Base-by-base conservation (phyloP, 1,140 invertebrate genomes). In the Solenopsis fugax region DNA sequence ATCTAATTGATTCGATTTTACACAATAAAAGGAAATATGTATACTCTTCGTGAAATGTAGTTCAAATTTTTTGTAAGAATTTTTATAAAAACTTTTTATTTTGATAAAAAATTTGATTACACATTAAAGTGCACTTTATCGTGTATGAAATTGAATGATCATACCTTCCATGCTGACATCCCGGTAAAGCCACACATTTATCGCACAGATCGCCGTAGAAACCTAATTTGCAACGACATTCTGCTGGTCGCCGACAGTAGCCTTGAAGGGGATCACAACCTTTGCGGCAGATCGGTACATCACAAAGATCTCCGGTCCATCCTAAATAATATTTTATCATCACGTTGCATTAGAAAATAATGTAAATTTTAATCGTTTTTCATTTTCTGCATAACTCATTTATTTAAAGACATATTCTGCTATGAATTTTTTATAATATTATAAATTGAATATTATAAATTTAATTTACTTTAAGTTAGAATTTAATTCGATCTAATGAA, bases 231-330 rank as follows among this genome's bases (percentile, higher is more conserved):
- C 97, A 98, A 12, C 97, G 96, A 91, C 98, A 98, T 93, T 98
- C 97, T 0, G 97, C 97, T 0, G 98, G 99, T 37, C 97, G 95
- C 87, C 98, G 97, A 95, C 99, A 99, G 93, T 98, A 98, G n/a
- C 99, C 99, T 96, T 99, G 98, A 87, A 98, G 96, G 13, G 97
- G 97, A 95, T 99, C 98, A 93, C 99, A 99, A 56, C 98, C 98
- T 87, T 98, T 97, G 78, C 97, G 96, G 95, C 99, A 99, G 91
- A 98, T 97, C 2, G 98, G 98, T 87, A 98, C 98, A 93, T 98
- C 98, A 94, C 98, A 99, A 45, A 99, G 96, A 93, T 98, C 97
- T 5, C 98, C 98, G 72, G 97, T 98, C 99, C 99, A 99, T 60
- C 97, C 96, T 92, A 81, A 86, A 80, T 45, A 62, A 73, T 72